Percentiles rank a stretch among this genome's conserved stretches.
phyloP scores from a whole-genome alignment of 2,797 vertebrate genomes.

The Molossus alvarezi region DNA sequence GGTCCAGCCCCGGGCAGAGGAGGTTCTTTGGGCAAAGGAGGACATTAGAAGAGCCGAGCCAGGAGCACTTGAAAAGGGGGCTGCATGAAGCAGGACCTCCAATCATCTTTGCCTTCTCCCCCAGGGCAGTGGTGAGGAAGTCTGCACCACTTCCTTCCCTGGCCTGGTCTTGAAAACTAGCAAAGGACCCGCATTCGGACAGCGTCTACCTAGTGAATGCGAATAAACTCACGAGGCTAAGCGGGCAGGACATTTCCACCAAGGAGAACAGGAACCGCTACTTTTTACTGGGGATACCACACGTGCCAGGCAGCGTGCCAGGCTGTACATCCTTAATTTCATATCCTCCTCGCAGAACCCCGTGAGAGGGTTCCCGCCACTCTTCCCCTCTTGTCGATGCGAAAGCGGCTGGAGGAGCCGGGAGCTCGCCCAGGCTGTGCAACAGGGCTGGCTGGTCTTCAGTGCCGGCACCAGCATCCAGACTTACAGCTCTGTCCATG shows the following conservation, averaged over 20 bases:
- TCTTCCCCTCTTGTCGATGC: background rate
- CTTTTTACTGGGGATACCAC: background rate
- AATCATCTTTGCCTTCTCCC: background rate
- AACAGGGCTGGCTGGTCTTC: background rate
- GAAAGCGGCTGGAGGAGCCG: background rate
- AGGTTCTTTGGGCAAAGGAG: background rate
- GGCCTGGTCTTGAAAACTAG: background rate
- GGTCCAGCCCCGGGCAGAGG: background rate
- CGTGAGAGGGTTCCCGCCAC: background rate
- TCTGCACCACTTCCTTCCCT: background rate
- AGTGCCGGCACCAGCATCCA: background rate
- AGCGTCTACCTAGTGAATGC: background rate
- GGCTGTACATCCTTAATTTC: background rate
- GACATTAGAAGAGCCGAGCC: background rate
- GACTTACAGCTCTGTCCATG: background rate
- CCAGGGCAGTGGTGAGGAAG: background rate
- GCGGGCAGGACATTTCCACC: background rate
- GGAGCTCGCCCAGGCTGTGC: background rate
- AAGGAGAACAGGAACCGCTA: background rate
- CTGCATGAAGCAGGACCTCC: background rate
- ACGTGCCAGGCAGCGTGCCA: constrained; percentile 2
- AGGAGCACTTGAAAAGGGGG: background rate
- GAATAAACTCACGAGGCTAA: background rate
- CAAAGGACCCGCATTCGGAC: background rate
- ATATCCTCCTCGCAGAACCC: background rate